These are phyloP conservation scores for Philopotamus ludificatus DNA, from an alignment of 1,140 invertebrate genomes.

Conservation along the genomic window DNA sequence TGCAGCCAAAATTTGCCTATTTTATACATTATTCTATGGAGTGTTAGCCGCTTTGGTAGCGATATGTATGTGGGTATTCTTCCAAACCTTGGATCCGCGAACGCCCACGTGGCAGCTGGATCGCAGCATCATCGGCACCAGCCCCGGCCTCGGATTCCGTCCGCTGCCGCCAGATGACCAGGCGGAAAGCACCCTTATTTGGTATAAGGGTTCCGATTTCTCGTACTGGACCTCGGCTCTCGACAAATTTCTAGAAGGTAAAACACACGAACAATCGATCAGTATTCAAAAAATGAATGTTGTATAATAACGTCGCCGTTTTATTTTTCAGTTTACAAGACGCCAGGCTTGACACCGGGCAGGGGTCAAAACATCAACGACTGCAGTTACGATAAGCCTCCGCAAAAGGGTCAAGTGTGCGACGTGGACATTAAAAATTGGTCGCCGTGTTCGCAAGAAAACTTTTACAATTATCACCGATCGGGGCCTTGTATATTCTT, in stretches of 20 bases:
- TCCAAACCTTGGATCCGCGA: slow-evolving; percentile 83
- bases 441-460: slow-evolving; percentile 66
- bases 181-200: slow-evolving; percentile 89
- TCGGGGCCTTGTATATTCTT: slow-evolving; percentile 80
- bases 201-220: slow-evolving; percentile 82
- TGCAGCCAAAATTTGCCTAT: slow-evolving; percentile 84
- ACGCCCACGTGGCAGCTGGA: slow-evolving; percentile 82
- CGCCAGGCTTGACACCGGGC: slow-evolving; percentile 64
- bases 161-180: slow-evolving; percentile 80
- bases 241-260: slow-evolving; percentile 73
- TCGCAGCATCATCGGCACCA: slow-evolving; percentile 83
- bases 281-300: slow-evolving; percentile 1
- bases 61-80: slow-evolving; percentile 89
- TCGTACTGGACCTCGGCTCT: slow-evolving; percentile 75
- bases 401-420: slow-evolving; percentile 67
- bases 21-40: slow-evolving; percentile 90
- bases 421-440: slow-evolving; percentile 66
- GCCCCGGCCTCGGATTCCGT: slow-evolving; percentile 89
- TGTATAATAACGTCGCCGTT: neutral
- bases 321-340: slow-evolving; percentile 63
- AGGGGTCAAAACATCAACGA: slow-evolving; percentile 65
- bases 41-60: slow-evolving; percentile 84
- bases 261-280: too few species aligned
- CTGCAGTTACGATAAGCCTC: slow-evolving; percentile 63
- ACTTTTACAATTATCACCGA: slow-evolving; percentile 72